A percentile compares a stretch with the other conserved stretches of the same genome.
These are phyloP conservation scores for Onychostoma macrolepis DNA, from an alignment of 2,113 vertebrate genomes.

Conservation along the genomic window DNA sequence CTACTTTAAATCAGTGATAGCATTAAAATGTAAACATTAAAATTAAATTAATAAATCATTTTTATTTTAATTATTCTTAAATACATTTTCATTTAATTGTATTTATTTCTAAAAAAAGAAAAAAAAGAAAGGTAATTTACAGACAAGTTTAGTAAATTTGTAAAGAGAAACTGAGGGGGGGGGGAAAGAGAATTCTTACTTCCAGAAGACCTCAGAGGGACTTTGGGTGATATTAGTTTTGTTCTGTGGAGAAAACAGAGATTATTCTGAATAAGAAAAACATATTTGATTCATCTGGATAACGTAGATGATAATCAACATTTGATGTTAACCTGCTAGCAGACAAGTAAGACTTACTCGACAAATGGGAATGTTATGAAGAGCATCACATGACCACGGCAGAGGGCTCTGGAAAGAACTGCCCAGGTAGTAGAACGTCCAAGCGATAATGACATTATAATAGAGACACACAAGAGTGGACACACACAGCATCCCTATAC, in stretches of 20 bases:
- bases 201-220: constrained; percentile 83
- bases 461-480: constrained; percentile 81
- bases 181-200: constrained; percentile 71
- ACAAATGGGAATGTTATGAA: constrained; percentile 70
- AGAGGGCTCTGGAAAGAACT: constrained; percentile 82
- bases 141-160: background rate
- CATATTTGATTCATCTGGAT: background rate
- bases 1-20: background rate
- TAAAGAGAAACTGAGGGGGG: background rate
- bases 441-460: constrained; percentile 84
- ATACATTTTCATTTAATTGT: background rate
- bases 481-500: constrained; percentile 84
- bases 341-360: constrained; percentile 51
- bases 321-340: background rate
- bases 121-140: background rate
- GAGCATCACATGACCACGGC: constrained; percentile 81
- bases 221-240: constrained; percentile 64
- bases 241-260: constrained; percentile 52
- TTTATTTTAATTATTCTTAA: background rate
- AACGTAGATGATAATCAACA: background rate
- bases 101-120: background rate
- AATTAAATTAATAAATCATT: too few relatives aligned
- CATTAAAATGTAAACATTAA: too few relatives aligned
- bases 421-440: constrained; percentile 83
- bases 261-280: background rate